Conservation (phyloP, 1,140 invertebrate species). For the Diorhabda sublineata region DNA sequence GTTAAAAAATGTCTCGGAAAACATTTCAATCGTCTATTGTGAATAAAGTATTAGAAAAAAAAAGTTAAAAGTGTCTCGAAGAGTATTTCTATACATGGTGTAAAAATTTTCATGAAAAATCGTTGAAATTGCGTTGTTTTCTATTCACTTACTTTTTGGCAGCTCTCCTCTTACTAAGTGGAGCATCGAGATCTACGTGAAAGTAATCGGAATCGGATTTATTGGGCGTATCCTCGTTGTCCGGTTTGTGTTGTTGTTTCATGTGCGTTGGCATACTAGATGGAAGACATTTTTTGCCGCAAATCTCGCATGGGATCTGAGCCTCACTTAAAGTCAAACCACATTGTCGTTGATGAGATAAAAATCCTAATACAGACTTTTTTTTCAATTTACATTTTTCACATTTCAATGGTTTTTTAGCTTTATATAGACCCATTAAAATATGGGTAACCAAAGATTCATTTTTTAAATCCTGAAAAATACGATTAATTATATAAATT, state of each 20-base stretch:
- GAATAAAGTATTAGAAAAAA: no score
- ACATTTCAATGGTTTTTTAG: conserved; percentile 52
- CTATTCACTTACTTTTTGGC: conserved; percentile 29
- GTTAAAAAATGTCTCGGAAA: no score
- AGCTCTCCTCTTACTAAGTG: conserved; percentile 31
- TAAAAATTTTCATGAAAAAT: no score
- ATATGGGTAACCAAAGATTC: conserved; percentile 32
- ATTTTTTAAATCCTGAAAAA: conserved; percentile 36
- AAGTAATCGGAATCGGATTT: conserved; percentile 9
- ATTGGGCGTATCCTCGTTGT: neutral
- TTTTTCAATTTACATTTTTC: conserved; percentile 53
- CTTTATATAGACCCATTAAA: conserved; percentile 34
- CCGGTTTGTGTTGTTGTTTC: conserved; percentile 19
- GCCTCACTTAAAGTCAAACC: conserved; percentile 53
- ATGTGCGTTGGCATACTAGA: conserved; percentile 49
- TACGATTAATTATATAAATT: neutral
- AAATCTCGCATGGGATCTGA: conserved; percentile 54
- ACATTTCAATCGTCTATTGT: no score
- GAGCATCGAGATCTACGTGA: neutral
- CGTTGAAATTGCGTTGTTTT: no score
- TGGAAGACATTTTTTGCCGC: conserved; percentile 54
- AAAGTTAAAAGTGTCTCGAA: no score
- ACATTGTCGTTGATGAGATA: conserved; percentile 60
- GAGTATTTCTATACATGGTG: no score
- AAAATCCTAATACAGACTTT: conserved; percentile 57